Percentiles rank a stretch among this genome's conserved stretches.
Evolutionary conservation across 2,113 vertebrate species (phyloP).

Genomic region (Tragulus kanchil): DNA sequence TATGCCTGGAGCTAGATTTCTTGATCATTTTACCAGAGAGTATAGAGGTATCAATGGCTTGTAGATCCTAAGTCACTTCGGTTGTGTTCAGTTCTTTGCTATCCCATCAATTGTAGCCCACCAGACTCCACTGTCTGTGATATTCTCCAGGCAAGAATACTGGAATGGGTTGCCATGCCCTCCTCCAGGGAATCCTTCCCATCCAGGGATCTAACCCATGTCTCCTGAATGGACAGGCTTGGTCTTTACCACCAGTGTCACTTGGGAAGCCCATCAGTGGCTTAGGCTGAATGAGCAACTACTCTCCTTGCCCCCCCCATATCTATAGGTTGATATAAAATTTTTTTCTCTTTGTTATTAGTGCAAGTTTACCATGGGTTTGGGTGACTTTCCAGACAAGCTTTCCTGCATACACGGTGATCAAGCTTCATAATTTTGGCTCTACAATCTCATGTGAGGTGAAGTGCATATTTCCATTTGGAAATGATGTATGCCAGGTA

Average conservation of each 20-base stretch:
- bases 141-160: background rate
- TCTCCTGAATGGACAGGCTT: background rate
- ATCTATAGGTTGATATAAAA: background rate
- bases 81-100: background rate
- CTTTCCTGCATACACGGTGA: background rate
- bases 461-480: background rate
- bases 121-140: background rate
- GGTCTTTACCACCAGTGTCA: background rate
- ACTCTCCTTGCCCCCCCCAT: accelerated
- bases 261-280: background rate
- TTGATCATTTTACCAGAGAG: background rate
- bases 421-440: background rate
- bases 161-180: background rate
- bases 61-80: background rate
- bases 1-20: background rate
- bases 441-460: background rate
- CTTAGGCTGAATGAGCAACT: background rate
- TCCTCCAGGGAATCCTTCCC: background rate
- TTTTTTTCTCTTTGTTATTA: background rate
- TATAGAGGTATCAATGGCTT: background rate
- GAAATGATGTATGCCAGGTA: background rate
- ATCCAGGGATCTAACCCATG: background rate
- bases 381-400: background rate
- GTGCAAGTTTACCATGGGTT: background rate
- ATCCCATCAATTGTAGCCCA: background rate